Evolutionary conservation across 2,888 invertebrate genomes (phyloP).

Genomic region (Phytoseiulus persimilis): DNA sequence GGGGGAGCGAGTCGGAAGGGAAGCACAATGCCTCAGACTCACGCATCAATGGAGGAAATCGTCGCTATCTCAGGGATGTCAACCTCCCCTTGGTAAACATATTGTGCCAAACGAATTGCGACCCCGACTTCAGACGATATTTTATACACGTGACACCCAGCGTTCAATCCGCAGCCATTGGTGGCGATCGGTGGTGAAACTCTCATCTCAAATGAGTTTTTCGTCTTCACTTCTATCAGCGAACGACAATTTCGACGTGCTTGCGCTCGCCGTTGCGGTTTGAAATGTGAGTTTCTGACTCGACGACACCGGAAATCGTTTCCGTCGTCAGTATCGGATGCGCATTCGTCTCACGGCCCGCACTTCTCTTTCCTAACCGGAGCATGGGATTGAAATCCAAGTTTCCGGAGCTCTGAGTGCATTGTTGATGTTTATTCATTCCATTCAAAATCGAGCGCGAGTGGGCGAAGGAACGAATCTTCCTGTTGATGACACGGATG

Average conservation of each 20-base stretch:
- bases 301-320: too few species aligned
- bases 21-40: background rate
- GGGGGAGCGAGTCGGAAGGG: background rate
- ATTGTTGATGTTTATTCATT: background rate
- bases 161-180: background rate
- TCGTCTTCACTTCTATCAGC: too few species aligned
- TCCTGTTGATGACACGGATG: background rate
- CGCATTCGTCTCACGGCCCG: too few species aligned
- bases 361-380: too few species aligned
- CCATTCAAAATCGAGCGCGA: background rate
- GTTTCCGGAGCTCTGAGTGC: background rate
- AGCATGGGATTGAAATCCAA: too few species aligned
- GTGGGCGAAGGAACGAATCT: background rate
- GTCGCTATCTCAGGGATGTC: background rate
- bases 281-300: too few species aligned
- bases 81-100: background rate
- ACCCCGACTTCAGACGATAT: background rate
- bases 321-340: too few species aligned
- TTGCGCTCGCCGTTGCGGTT: too few species aligned
- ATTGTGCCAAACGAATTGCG: background rate
- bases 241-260: too few species aligned
- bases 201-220: background rate
- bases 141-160: background rate
- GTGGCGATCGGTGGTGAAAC: background rate
- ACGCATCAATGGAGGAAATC: background rate